phyloP scores from a whole-genome alignment of 23 tunicate genomes.

The Phallusia fumigata region DNA sequence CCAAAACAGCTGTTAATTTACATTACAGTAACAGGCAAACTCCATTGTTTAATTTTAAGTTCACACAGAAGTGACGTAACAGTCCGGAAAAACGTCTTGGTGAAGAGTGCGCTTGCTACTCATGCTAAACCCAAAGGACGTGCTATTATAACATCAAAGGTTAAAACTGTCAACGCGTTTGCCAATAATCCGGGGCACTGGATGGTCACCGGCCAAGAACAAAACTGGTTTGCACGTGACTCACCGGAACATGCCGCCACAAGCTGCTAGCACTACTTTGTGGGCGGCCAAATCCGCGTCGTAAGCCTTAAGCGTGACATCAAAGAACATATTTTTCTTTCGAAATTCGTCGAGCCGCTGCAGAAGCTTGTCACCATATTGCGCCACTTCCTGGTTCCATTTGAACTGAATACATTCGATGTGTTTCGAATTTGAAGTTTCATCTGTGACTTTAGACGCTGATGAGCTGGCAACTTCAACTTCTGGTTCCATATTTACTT shows the following conservation, averaged over 20 bases:
- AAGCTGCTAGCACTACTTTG: slow-evolving; percentile 78
- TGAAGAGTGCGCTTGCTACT: too few relatives aligned
- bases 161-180: too few relatives aligned
- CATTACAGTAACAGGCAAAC: too few relatives aligned
- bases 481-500: not conserved
- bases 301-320: slow-evolving; percentile 45
- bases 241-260: slow-evolving; percentile 89
- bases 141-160: too few relatives aligned
- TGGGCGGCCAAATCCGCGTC: slow-evolving; percentile 62
- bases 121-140: too few relatives aligned
- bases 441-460: not conserved
- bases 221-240: not conserved
- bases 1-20: too few relatives aligned
- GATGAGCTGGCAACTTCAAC: not conserved
- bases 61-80: too few relatives aligned
- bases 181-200: too few relatives aligned
- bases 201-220: too few relatives aligned
- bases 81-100: too few relatives aligned
- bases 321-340: slow-evolving; percentile 61
- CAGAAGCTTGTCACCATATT: slow-evolving; percentile 76
- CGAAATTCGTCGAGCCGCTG: slow-evolving; percentile 66
- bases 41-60: too few relatives aligned
- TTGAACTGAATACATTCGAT: slow-evolving; percentile 17
- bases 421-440: not conserved
- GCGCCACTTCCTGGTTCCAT: slow-evolving; percentile 60